Evolutionary conservation across 2,113 vertebrate genomes (phyloP).

Genomic region (Coryphaenoides rupestris): DNA sequence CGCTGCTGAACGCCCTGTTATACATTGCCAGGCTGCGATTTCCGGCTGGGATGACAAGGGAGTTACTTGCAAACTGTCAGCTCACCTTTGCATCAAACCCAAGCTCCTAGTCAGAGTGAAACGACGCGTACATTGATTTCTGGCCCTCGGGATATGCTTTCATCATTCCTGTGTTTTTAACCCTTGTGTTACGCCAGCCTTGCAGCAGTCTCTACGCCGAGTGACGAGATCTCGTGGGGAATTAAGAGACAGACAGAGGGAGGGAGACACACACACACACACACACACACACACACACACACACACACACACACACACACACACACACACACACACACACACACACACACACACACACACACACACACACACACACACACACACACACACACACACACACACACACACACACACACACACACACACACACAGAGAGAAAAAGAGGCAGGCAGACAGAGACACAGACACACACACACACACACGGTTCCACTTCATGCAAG

Average conservation of each 20-base stretch:
- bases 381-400: too few species aligned
- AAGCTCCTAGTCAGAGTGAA: background rate
- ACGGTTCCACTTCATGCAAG: too few species aligned
- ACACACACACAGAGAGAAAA: too few species aligned
- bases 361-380: too few species aligned
- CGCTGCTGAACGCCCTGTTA: too few species aligned
- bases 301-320: too few species aligned
- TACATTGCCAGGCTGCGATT: background rate
- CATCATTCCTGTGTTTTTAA: conserved; percentile 77
- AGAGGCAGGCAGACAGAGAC: too few species aligned
- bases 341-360: too few species aligned
- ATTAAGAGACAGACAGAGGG: conserved; percentile 21
- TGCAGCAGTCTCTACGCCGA: conserved; percentile 47
- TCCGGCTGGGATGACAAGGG: conserved; percentile 34
- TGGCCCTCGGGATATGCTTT: conserved; percentile 66
- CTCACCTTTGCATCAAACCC: conserved; percentile 58
- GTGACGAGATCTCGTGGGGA: conserved; percentile 35
- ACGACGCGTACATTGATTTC: conserved; percentile 72
- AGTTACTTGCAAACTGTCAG: conserved; percentile 32
- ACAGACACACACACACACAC: too few species aligned
- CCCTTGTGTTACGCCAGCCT: conserved; percentile 57
- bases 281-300: too few species aligned
- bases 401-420: conserved; percentile 8
- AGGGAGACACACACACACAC: conserved; percentile 15
- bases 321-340: too few species aligned